Evolutionary conservation across 2,113 vertebrate species (phyloP).

Genomic region (Prionailurus bengalensis): DNA sequence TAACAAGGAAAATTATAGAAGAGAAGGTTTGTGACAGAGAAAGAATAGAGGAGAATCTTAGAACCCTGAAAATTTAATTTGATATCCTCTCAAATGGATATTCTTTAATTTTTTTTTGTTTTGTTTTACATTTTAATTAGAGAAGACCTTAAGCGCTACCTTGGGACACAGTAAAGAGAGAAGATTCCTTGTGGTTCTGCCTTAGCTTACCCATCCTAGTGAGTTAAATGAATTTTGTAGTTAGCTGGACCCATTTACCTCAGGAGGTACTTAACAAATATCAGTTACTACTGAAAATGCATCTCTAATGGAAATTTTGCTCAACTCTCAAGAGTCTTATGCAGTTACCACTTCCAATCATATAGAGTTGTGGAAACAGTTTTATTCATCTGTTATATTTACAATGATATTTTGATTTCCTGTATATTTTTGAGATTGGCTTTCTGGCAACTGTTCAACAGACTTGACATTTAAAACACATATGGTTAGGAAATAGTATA

Average conservation of each 20-base stretch:
- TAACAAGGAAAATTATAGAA: neutral
- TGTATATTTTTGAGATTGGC: neutral
- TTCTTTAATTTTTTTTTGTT: neutral
- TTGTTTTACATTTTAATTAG: neutral
- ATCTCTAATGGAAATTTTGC: neutral
- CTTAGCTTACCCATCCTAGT: neutral
- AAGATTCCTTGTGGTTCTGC: neutral
- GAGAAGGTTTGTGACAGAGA: neutral
- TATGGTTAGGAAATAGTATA: neutral
- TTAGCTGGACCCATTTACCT: neutral
- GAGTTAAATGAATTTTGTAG: neutral
- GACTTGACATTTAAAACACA: constrained; percentile 31
- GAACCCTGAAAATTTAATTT: neutral
- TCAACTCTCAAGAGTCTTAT: neutral
- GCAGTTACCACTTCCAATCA: neutral
- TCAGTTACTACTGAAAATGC: neutral
- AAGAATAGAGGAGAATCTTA: neutral
- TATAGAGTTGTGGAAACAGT: neutral
- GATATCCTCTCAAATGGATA: neutral
- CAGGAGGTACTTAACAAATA: neutral
- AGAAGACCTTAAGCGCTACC: neutral
- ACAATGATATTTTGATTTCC: constrained; percentile 30
- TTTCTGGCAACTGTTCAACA: neutral
- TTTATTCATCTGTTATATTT: neutral
- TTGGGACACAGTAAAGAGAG: neutral